phyloP scores from a whole-genome alignment of 2,888 invertebrate genomes.

The Scelioninae gen. 1 region DNA sequence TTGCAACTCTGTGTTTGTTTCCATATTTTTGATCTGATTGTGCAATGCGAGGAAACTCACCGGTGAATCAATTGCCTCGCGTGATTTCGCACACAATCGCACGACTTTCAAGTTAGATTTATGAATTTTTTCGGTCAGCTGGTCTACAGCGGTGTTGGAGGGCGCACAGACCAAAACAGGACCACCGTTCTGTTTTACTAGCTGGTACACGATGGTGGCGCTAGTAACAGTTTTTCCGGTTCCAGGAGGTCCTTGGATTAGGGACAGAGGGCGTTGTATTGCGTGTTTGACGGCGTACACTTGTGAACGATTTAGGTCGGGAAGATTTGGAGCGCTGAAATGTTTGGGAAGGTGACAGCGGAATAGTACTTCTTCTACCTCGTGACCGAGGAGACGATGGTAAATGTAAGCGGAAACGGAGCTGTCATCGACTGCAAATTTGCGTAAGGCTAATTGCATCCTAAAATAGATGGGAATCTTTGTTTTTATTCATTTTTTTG shows the following conservation, averaged over 20 bases:
- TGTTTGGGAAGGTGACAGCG: conserved; percentile 97
- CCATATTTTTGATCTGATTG: conserved; percentile 98
- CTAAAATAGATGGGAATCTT: conserved; percentile 84
- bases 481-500: neutral
- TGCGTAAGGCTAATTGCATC: conserved; percentile 97
- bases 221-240: conserved; percentile 99
- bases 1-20: conserved; percentile 95
- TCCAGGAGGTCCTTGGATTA: conserved; percentile 99
- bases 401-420: conserved; percentile 99
- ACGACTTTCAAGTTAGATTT: too few species aligned
- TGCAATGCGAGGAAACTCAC: conserved; percentile 98
- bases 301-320: conserved; percentile 98
- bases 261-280: conserved; percentile 95
- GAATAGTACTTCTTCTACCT: conserved; percentile 96
- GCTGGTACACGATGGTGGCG: conserved; percentile 99
- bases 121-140: too few species aligned
- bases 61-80: too few species aligned
- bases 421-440: conserved; percentile 97
- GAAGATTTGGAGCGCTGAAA: conserved; percentile 98
- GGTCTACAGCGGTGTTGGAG: too few species aligned
- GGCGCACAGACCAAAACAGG: conserved; percentile 99
- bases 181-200: conserved; percentile 96
- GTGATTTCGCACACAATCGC: too few species aligned
- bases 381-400: conserved; percentile 96
- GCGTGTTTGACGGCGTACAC: conserved; percentile 99